These are phyloP conservation scores for Corythucha ciliata DNA, from an alignment of 2,888 invertebrate genomes.

Conservation along the genomic window DNA sequence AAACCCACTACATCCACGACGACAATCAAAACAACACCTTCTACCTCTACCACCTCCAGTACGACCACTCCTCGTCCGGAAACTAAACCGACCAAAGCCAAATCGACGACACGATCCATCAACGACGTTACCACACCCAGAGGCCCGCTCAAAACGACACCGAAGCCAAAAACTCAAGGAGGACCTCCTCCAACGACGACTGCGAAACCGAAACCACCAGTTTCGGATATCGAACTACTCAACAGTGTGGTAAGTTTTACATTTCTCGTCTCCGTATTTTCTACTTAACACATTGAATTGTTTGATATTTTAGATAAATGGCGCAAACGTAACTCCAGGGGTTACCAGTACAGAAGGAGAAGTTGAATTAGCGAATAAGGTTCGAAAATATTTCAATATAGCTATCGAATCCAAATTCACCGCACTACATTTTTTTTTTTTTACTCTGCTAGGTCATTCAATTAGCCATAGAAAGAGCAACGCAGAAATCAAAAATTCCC, in stretches of 20 bases:
- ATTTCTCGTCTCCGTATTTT: not conserved
- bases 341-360: constrained; percentile 23
- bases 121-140: not conserved
- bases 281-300: not conserved
- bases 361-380: constrained; percentile 31
- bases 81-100: not conserved
- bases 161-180: constrained; percentile 5
- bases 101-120: not conserved
- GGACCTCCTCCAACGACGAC: too few relatives aligned
- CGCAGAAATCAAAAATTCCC: not conserved
- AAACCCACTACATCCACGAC: constrained; percentile 2
- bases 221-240: constrained; percentile 27
- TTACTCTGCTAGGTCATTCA: constrained; percentile 31
- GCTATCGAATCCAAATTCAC: too few relatives aligned
- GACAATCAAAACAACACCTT: not conserved
- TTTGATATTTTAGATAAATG: constrained; percentile 16
- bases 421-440: too few relatives aligned
- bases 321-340: constrained; percentile 18
- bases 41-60: not conserved
- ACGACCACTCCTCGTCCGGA: constrained; percentile 4
- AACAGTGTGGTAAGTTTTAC: constrained; percentile 25
- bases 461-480: constrained; percentile 33
- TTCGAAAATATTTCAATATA: constrained; percentile 14
- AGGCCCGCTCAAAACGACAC: not conserved
- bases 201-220: constrained; percentile 4